Conservation (phyloP, 2,888 invertebrate genomes). For the Myathropa florea region DNA sequence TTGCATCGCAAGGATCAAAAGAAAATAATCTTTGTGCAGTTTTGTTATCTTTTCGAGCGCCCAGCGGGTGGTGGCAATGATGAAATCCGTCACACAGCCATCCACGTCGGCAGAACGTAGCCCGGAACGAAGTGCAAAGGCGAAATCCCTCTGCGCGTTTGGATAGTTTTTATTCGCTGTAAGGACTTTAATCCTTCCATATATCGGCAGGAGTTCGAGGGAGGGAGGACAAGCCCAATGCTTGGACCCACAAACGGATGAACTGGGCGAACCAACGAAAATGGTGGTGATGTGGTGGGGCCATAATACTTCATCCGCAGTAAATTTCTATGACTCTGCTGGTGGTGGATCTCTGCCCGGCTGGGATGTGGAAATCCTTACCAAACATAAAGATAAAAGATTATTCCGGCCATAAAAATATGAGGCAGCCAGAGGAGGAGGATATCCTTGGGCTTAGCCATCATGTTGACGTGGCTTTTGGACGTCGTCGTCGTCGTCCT, state of each 20-base stretch:
- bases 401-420: slow-evolving; percentile 69
- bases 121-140: slow-evolving; percentile 18
- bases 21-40: slow-evolving; percentile 68
- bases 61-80: slow-evolving; percentile 65
- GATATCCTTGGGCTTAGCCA: slow-evolving; percentile 59
- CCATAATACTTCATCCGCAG: slow-evolving; percentile 62
- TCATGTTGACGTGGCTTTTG: slow-evolving; percentile 60
- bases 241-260: slow-evolving; percentile 25
- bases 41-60: slow-evolving; percentile 38
- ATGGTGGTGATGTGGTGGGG: slow-evolving; percentile 10
- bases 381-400: slow-evolving; percentile 70
- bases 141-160: slow-evolving; percentile 38
- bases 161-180: slow-evolving; percentile 57
- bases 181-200: slow-evolving; percentile 60
- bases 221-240: slow-evolving; percentile 1
- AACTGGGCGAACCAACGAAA: neutral
- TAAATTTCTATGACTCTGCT: slow-evolving; percentile 68
- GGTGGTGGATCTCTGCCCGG: slow-evolving; percentile 49
- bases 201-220: slow-evolving; percentile 6
- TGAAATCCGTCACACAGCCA: slow-evolving; percentile 52
- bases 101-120: slow-evolving; percentile 1
- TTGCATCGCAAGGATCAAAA: slow-evolving; percentile 61
- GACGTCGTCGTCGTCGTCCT: slow-evolving; percentile 34
- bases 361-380: slow-evolving; percentile 65
- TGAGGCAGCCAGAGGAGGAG: slow-evolving; percentile 42